Evolutionary conservation across 2,888 invertebrate genomes (phyloP), one percentile per base, ranked within the genome.

Genomic region (Byasa hedistus): DNA sequence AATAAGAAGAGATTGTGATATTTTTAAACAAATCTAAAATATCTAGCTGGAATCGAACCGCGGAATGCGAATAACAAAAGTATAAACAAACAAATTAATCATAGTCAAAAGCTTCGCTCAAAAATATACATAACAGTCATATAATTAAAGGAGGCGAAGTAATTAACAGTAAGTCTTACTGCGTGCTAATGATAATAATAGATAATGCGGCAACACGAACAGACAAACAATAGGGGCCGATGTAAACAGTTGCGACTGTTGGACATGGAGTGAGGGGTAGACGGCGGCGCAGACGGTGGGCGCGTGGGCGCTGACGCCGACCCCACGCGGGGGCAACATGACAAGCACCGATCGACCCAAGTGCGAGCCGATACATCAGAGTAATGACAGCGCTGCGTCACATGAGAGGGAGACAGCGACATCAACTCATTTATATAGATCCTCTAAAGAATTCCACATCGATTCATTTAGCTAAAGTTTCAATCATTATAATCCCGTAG

Each of bases 281-380:
- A 73, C 72, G 64, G 52, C 54, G 60, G 21, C 48, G 60, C 69
- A 73, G 73, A 73, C 71, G 63, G n/a, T 17, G 56, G 7, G 19
- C 2, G 21, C 57, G 73, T 72, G 61, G 71, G 72, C 69, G 71
- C 15, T 8, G 21, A 62, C 69, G 70, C 22, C 32, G 32, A 58
- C 22, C 57, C 51, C 57, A 27, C 21, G 23, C 44, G 19, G 21
- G 51, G 56, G 51, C 57, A 44, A 69, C 59, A 69, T 66, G 70
- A 69, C 66, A 71, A 69, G 69, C 66, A 58, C 62, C 67, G 57
- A 62, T 57, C 72, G 65, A 63, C 58, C 27, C 22, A 63, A 56
- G 56, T 67, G 63, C 60, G 57, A 57, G 56, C 66, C 72, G 59
- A 74, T 74, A 71, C 60, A 73, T 74, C 73, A 69, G 56, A 27